These are phyloP conservation scores for Cryptops parisi DNA, from an alignment of 2,888 invertebrate genomes.

Conservation along the genomic window DNA sequence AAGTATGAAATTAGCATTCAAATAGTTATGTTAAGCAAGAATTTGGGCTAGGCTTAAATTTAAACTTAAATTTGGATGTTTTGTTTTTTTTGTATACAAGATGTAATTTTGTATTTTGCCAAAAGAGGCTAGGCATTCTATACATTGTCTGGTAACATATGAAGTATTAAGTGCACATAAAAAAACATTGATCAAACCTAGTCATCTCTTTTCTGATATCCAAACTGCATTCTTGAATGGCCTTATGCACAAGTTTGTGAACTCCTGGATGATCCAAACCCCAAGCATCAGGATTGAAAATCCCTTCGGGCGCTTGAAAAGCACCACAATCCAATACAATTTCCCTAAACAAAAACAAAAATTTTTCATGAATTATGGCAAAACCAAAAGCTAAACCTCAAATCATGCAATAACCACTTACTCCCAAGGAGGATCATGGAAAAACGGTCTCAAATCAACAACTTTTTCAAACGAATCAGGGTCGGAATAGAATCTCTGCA, in stretches of 20 bases:
- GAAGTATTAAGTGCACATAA: not conserved
- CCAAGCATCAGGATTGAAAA: conserved; percentile 41
- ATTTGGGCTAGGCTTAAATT: too few species aligned
- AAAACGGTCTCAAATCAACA: conserved; percentile 23
- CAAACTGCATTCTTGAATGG: conserved; percentile 42
- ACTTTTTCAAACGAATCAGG: conserved; percentile 26
- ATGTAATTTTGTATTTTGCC: too few species aligned
- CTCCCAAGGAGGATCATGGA: conserved; percentile 23
- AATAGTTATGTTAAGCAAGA: too few species aligned
- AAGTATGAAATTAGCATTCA: too few species aligned
- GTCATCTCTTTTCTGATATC: conserved; percentile 41
- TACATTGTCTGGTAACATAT: not conserved
- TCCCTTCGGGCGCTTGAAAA: conserved; percentile 37
- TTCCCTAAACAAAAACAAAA: conserved; percentile 19
- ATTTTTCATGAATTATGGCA: not conserved
- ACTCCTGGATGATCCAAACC: conserved; percentile 42
- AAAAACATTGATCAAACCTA: conserved; percentile 23
- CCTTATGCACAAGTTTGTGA: conserved; percentile 39
- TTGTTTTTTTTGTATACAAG: too few species aligned
- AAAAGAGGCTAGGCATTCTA: too few species aligned
- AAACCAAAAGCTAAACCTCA: not conserved
- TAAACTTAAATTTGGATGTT: too few species aligned
- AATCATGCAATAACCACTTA: conserved; percentile 22
- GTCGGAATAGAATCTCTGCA: conserved; percentile 29
- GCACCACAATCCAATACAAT: conserved; percentile 29